Percentiles rank a stretch among this genome's conserved stretches.
phyloP scores from a whole-genome alignment of 2,888 invertebrate genomes.

The Spilosoma lubricipeda region DNA sequence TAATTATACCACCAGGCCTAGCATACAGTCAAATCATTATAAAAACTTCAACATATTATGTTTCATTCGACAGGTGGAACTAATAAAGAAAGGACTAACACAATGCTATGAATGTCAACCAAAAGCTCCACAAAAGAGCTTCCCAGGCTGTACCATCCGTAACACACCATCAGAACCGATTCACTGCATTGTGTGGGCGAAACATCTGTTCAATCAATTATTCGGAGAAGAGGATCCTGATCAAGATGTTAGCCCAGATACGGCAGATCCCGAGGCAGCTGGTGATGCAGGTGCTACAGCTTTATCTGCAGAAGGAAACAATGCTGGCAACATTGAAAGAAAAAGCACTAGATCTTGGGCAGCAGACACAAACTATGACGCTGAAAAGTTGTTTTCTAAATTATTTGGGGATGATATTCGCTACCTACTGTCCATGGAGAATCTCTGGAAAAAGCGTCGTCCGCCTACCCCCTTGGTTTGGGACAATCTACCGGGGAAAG shows the following conservation, averaged over 20 bases:
- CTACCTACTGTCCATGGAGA: slow-evolving; percentile 97
- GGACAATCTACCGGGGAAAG: slow-evolving; percentile 88
- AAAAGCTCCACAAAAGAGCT: slow-evolving; percentile 96
- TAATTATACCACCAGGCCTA: too few relatives aligned
- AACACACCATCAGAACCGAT: slow-evolving; percentile 99
- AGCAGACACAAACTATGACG: slow-evolving; percentile 92
- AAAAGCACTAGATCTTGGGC: slow-evolving; percentile 96
- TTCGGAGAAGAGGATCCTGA: slow-evolving; percentile 99
- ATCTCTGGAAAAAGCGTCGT: slow-evolving; percentile 96
- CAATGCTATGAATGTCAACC: slow-evolving; percentile 99
- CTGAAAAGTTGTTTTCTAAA: slow-evolving; percentile 95
- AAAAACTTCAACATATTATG: background rate
- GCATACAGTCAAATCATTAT: too few relatives aligned
- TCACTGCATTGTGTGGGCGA: slow-evolving; percentile 99
- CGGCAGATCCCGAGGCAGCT: slow-evolving; percentile 96
- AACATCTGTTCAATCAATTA: slow-evolving; percentile 99
- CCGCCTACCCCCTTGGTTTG: slow-evolving; percentile 93
- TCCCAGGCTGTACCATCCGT: slow-evolving; percentile 99
- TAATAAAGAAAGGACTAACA: slow-evolving; percentile 94
- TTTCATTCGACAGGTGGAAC: slow-evolving; percentile 87
- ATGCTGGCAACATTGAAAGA: slow-evolving; percentile 84
- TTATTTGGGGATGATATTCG: slow-evolving; percentile 97
- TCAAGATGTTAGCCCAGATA: slow-evolving; percentile 98
- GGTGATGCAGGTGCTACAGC: slow-evolving; percentile 89
- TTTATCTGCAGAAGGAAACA: slow-evolving; percentile 77